Evolutionary conservation across 2,888 invertebrate species (phyloP).

Genomic region (Lycocerus yunnanus): DNA sequence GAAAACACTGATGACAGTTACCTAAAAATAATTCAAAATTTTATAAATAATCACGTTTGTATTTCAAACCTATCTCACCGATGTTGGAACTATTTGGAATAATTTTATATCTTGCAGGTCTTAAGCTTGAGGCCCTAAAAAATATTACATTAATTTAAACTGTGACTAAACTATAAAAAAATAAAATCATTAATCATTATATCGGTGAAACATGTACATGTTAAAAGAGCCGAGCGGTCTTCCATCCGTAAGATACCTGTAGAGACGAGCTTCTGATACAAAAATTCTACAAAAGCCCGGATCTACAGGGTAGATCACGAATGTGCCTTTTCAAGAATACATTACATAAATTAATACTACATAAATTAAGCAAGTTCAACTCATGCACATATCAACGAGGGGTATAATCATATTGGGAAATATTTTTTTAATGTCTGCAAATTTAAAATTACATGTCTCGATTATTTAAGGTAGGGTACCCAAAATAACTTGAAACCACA

Average conservation of each 20-base stretch:
- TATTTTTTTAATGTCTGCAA: not conserved
- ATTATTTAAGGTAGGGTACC: not conserved
- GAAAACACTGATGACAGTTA: too few species aligned
- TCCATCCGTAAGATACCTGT: slow-evolving; percentile 99
- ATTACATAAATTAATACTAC: not conserved
- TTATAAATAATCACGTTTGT: not conserved
- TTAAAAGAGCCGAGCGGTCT: slow-evolving; percentile 69
- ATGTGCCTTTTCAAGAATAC: slow-evolving; percentile 68
- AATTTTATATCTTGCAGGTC: not conserved
- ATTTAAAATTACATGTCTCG: not conserved
- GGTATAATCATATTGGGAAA: not conserved
- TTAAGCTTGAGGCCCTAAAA: not conserved
- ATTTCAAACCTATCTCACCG: not conserved
- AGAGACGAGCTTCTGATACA: slow-evolving; percentile 99
- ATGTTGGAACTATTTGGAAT: not conserved
- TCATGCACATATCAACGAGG: not conserved
- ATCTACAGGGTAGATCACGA: slow-evolving; percentile 99
- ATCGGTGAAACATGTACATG: slow-evolving; percentile 2
- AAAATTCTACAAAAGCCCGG: slow-evolving; percentile 95
- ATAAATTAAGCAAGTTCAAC: not conserved
- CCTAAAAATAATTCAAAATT: too few species aligned
- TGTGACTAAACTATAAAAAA: slow-evolving; percentile 2
- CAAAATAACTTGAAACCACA: not conserved
- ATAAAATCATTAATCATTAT: not conserved
- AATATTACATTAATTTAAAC: slow-evolving; percentile 1